Base-by-base conservation (phyloP, 2,888 invertebrate genomes). In the Tenthredo livida region DNA sequence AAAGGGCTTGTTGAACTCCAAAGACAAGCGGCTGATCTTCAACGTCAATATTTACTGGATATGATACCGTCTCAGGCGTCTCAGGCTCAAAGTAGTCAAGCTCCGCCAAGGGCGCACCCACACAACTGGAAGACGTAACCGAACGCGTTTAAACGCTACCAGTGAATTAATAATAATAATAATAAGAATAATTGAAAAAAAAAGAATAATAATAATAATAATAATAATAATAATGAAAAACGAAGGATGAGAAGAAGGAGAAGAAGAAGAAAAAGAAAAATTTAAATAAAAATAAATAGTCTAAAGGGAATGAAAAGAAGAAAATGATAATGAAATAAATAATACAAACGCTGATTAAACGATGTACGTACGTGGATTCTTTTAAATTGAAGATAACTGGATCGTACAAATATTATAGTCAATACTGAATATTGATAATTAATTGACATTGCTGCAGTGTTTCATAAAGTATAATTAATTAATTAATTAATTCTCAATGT, bases 31-130 rank as follows among this genome's bases (percentile, higher is more conserved):
- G 97, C 97, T 5, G 97, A 98, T 93, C 94, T 98, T 87, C 99
- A 99, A 94, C 95, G 99, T 85, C 99, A 99, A 94, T 99, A 99
- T 95, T 95, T 99, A 91, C 95, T 99, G 87, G 99, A 99, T 94
- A 98, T 99, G 98, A 98, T 99, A 91, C 98, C 98, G 85, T 95
- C 95, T 86, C 94, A 94, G 85, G 93, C 94, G 37, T 90, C 92
- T 2, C 93, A 93, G 85, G 94, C 94, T 29, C 94, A 94, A 88
- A 90, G 91, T 37, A 94, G 94, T 87, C 93, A 93, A 87, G 91
- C 91, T 77, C 91, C 92, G 82, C 90, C 93, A 1, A 90, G 93
- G 84, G 91, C 93, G 86, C 92, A 93, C 88, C 93, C 93, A 33
- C 95, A 95, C 91, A 95, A 95, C 90, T 95, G 95, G 95, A 95